These are phyloP conservation scores for Xenopus laevis DNA, from an alignment of 2,113 vertebrate genomes.

Conservation along the genomic window DNA sequence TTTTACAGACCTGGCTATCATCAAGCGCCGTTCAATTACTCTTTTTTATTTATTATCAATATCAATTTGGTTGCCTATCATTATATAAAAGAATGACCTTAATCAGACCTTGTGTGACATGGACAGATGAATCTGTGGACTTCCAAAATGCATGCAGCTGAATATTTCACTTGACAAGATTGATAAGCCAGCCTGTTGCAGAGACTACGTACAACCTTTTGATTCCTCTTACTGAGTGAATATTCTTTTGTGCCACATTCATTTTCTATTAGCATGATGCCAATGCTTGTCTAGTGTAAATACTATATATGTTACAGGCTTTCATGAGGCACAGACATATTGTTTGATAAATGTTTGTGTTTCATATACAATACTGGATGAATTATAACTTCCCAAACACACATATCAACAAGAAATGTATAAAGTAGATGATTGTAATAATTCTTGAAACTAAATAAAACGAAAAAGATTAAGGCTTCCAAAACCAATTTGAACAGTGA, in stretches of 20 bases:
- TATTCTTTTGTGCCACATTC: background rate
- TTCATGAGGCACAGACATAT: background rate
- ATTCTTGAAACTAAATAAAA: slow-evolving; percentile 11
- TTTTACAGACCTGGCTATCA: too few species aligned
- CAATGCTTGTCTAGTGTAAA: background rate
- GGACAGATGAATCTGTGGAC: too few species aligned
- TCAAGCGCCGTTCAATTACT: too few species aligned
- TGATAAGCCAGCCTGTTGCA: too few species aligned
- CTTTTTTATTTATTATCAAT: too few species aligned
- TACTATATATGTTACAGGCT: background rate
- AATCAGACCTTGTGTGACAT: too few species aligned
- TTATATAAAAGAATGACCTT: too few species aligned
- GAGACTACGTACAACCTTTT: background rate
- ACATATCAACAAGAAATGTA: slow-evolving; percentile 1
- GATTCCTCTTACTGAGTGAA: background rate
- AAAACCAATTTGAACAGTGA: slow-evolving; percentile 18
- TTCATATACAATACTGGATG: background rate
- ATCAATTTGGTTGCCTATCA: too few species aligned
- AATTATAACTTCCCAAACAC: background rate
- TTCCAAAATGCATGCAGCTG: background rate
- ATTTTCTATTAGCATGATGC: background rate
- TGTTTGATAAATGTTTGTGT: background rate
- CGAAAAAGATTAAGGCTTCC: background rate
- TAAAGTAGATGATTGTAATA: slow-evolving; percentile 11
- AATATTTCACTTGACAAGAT: too few species aligned